Percentiles rank a stretch among this genome's conserved stretches.
Evolutionary conservation across 2,888 invertebrate species (phyloP).

Genomic region (Amitus sp.): DNA sequence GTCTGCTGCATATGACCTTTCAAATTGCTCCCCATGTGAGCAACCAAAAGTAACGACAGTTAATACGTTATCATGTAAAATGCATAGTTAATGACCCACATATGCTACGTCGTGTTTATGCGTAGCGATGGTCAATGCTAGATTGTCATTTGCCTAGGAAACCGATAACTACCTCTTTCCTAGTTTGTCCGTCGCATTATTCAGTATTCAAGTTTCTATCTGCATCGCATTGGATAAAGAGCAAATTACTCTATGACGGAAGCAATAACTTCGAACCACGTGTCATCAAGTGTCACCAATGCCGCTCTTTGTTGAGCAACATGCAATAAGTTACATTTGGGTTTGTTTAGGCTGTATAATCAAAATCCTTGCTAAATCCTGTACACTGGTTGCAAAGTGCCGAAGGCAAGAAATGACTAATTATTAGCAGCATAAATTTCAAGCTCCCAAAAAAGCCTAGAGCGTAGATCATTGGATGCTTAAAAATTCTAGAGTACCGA

Average conservation of each 20-base stretch:
- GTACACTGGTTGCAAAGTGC: too few species aligned
- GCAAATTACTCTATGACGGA: slow-evolving; percentile 48
- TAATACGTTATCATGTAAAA: slow-evolving; percentile 6
- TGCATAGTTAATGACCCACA: slow-evolving; percentile 11
- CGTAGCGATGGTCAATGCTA: neutral
- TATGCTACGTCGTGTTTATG: slow-evolving; percentile 1
- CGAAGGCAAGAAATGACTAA: too few species aligned
- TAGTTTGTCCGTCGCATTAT: slow-evolving; percentile 51
- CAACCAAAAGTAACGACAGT: neutral
- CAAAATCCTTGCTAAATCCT: too few species aligned
- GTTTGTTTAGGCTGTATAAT: too few species aligned
- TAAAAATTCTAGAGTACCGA: too few species aligned
- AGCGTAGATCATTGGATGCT: too few species aligned
- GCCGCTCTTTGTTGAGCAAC: slow-evolving; percentile 26
- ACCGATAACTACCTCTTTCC: slow-evolving; percentile 50
- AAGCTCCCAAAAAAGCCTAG: too few species aligned
- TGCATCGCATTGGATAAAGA: slow-evolving; percentile 40
- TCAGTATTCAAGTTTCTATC: slow-evolving; percentile 36
- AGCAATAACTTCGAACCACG: slow-evolving; percentile 47
- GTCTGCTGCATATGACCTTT: too few species aligned
- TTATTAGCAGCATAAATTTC: too few species aligned
- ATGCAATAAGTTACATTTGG: slow-evolving; percentile 35
- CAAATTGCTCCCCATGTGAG: too few species aligned
- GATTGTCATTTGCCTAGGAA: slow-evolving; percentile 35
- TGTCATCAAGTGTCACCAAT: slow-evolving; percentile 40